Percentiles rank a stretch among this genome's conserved stretches.
Evolutionary conservation across 2,797 vertebrate genomes (phyloP).

Genomic region (Hyperoplus immaculatus): DNA sequence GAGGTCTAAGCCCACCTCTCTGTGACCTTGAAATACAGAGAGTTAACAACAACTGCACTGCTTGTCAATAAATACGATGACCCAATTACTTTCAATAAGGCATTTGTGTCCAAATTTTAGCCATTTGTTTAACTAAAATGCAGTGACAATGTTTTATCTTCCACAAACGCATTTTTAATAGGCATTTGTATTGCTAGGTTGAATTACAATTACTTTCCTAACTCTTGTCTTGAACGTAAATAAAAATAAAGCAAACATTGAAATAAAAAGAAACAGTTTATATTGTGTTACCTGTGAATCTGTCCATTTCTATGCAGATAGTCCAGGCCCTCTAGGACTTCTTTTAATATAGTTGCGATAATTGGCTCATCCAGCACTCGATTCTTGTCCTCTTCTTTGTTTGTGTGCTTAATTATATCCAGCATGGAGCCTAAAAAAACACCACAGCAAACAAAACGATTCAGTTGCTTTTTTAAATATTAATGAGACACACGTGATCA

Average conservation of each 20-base stretch:
- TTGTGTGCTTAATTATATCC: conserved; percentile 98
- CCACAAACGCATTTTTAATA: neutral
- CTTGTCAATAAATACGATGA: conserved; percentile 20
- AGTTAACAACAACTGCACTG: conserved; percentile 33
- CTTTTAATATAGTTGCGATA: conserved; percentile 97
- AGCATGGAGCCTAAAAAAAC: conserved; percentile 93
- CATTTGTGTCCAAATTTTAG: neutral
- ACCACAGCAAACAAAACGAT: conserved; percentile 11
- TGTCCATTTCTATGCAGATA: conserved; percentile 98
- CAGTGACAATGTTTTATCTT: neutral
- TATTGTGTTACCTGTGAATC: conserved; percentile 93
- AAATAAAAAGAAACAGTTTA: neutral
- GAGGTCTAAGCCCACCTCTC: conserved; percentile 28
- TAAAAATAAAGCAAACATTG: neutral
- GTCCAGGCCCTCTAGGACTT: conserved; percentile 97
- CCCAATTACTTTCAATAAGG: neutral
- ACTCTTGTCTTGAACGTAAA: neutral
- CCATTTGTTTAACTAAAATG: neutral
- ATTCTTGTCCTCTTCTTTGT: conserved; percentile 93
- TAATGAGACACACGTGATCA: conserved; percentile 17
- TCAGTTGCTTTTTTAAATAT: conserved; percentile 2
- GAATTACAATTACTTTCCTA: neutral
- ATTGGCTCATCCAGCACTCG: conserved; percentile 95
- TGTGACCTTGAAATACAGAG: conserved; percentile 72
- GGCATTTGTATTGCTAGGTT: neutral